Conservation (phyloP, 2,113 vertebrate species). For the Paralichthys olivaceus region DNA sequence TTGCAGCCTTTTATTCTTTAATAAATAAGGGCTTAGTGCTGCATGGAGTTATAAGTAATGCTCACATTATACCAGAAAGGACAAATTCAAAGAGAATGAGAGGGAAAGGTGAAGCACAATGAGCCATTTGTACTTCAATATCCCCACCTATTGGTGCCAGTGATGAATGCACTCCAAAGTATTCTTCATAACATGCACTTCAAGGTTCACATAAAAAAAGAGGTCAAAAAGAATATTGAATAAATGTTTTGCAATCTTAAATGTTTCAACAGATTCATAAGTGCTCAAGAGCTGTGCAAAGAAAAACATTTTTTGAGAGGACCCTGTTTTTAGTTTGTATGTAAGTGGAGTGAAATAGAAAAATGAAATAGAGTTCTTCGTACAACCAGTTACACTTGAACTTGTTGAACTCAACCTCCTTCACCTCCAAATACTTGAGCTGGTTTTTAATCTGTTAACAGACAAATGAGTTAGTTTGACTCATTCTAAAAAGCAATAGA, state of each 20-base stretch:
- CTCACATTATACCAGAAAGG: slow-evolving; percentile 76
- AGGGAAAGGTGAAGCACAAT: slow-evolving; percentile 48
- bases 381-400: slow-evolving; percentile 8
- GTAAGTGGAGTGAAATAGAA: no score
- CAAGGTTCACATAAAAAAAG: slow-evolving; percentile 16
- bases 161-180: slow-evolving; percentile 59
- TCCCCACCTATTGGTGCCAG: slow-evolving; percentile 77
- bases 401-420: slow-evolving; percentile 1
- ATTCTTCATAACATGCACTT: slow-evolving; percentile 16
- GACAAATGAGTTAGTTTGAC: not conserved
- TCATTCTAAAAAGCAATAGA: slow-evolving; percentile 3
- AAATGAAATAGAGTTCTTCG: slow-evolving; percentile 17
- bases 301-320: not conserved
- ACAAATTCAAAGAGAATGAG: slow-evolving; percentile 73
- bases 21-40: slow-evolving; percentile 84
- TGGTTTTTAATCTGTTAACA: not conserved
- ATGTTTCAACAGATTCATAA: slow-evolving; percentile 2
- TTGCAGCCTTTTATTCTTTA: slow-evolving; percentile 82
- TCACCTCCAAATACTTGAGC: not conserved
- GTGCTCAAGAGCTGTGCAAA: slow-evolving; percentile 7
- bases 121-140: slow-evolving; percentile 74
- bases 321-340: not conserved
- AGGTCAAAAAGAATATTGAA: slow-evolving; percentile 30
- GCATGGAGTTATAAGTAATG: slow-evolving; percentile 76
- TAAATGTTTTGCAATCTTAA: slow-evolving; percentile 18